phyloP scores from a whole-genome alignment of 2,888 invertebrate genomes.

The Sesamia inferens region DNA sequence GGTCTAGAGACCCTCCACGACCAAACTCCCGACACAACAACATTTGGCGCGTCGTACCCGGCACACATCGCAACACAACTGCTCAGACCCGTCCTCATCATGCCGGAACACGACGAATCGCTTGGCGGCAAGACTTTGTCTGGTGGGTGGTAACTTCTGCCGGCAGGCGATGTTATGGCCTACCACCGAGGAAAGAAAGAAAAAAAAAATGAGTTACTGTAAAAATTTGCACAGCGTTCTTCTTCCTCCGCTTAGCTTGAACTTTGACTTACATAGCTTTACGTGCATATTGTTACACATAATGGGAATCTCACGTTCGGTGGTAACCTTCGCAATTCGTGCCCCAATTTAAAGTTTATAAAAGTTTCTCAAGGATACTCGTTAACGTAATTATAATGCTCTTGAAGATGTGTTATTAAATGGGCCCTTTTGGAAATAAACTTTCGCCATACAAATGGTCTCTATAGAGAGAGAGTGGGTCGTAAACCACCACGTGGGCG shows the following conservation, averaged over 20 bases:
- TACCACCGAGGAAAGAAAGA: too few relatives aligned
- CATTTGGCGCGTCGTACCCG: too few relatives aligned
- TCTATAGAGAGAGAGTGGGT: not conserved
- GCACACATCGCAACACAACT: too few relatives aligned
- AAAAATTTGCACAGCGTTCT: not conserved
- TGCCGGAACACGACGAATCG: too few relatives aligned
- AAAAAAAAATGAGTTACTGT: too few relatives aligned
- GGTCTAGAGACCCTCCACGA: too few relatives aligned
- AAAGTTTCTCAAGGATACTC: conserved; percentile 29
- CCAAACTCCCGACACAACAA: too few relatives aligned
- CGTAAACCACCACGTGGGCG: not conserved
- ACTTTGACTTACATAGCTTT: conserved; percentile 34
- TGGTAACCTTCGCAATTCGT: conserved; percentile 34
- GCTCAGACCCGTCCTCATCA: too few relatives aligned
- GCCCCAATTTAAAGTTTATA: conserved; percentile 41
- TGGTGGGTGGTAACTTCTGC: too few relatives aligned
- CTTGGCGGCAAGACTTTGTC: too few relatives aligned
- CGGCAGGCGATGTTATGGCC: too few relatives aligned
- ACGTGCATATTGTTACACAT: conserved; percentile 18
- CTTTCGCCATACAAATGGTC: not conserved
- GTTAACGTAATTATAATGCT: conserved; percentile 3
- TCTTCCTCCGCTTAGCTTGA: conserved; percentile 13
- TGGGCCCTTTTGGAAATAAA: not conserved
- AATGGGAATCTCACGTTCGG: conserved; percentile 44
- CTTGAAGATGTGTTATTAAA: not conserved